A percentile compares a stretch with the other conserved stretches of the same genome.
These are phyloP conservation scores for Sphaeridia pumilis DNA, from an alignment of 2,888 invertebrate species.

Conservation along the genomic window DNA sequence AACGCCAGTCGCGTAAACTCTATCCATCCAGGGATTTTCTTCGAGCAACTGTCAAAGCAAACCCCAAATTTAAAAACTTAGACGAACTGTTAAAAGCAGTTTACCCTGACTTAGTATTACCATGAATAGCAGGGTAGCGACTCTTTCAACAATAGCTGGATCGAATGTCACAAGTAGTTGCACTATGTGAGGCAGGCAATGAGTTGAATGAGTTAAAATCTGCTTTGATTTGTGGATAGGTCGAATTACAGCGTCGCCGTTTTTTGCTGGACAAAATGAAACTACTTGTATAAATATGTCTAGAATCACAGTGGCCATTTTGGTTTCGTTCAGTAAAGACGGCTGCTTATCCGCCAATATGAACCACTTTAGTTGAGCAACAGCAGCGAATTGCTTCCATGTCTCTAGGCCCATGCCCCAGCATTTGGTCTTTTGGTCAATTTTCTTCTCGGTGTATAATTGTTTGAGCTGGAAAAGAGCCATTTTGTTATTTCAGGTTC, in stretches of 20 bases:
- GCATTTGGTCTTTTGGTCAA: slow-evolving; percentile 80
- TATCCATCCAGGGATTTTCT: slow-evolving; percentile 91
- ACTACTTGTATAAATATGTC: slow-evolving; percentile 87
- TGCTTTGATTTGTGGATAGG: slow-evolving; percentile 88
- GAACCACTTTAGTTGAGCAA: slow-evolving; percentile 93
- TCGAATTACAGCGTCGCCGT: slow-evolving; percentile 73
- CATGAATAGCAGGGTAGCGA: slow-evolving; percentile 67
- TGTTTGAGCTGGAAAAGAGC: slow-evolving; percentile 28
- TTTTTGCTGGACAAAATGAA: slow-evolving; percentile 88
- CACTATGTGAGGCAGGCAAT: slow-evolving; percentile 86
- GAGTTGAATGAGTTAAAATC: slow-evolving; percentile 72
- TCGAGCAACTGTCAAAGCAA: slow-evolving; percentile 63
- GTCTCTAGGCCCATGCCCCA: slow-evolving; percentile 98
- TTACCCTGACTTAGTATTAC: no score
- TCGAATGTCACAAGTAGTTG: slow-evolving; percentile 94
- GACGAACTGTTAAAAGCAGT: no score
- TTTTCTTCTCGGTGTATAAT: slow-evolving; percentile 49
- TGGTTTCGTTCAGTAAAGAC: slow-evolving; percentile 81
- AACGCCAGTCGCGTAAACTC: slow-evolving; percentile 81
- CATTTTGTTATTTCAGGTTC: background rate
- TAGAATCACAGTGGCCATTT: slow-evolving; percentile 76
- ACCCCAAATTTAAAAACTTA: no score
- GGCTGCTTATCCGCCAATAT: slow-evolving; percentile 65
- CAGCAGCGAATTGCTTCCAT: slow-evolving; percentile 75
- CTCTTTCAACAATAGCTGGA: slow-evolving; percentile 89